Percentiles rank a stretch among this genome's conserved stretches.
Conservation (phyloP, 2,113 vertebrate species). For the Micromys minutus region DNA sequence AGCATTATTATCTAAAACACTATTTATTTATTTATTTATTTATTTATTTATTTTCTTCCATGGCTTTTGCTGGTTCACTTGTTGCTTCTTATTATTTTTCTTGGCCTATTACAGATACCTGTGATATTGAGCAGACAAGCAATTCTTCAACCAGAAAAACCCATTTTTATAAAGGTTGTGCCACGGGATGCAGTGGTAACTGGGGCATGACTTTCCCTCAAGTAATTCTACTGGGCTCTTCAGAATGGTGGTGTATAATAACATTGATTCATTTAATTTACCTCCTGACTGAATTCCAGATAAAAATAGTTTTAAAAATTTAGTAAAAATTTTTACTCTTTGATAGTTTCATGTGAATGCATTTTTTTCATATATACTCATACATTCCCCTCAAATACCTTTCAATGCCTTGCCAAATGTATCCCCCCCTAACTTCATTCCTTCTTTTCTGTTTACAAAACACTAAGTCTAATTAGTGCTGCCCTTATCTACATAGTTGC, state of each 20-base stretch:
- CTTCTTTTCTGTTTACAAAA: too few relatives aligned
- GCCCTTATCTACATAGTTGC: too few relatives aligned
- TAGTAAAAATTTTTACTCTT: too few relatives aligned
- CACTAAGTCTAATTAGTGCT: too few relatives aligned
- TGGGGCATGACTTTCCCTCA: not conserved
- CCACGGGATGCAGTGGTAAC: not conserved
- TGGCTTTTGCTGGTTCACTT: conserved; percentile 36
- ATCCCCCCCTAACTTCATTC: too few relatives aligned
- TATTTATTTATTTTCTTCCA: too few relatives aligned
- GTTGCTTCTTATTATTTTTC: not conserved
- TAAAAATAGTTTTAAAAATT: not conserved
- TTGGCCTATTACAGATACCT: conserved; percentile 13
- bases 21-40: too few relatives aligned
- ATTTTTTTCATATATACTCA: too few relatives aligned
- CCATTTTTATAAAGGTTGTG: conserved; percentile 63
- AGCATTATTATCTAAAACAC: too few relatives aligned
- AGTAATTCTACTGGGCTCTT: not conserved
- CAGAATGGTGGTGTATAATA: not conserved
- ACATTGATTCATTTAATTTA: conserved; percentile 21
- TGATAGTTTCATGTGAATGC: too few relatives aligned
- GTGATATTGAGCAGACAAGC: conserved; percentile 40
- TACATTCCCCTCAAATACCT: too few relatives aligned
- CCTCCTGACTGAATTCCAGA: conserved; percentile 40
- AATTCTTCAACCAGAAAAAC: conserved; percentile 48
- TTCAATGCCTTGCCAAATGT: too few relatives aligned